Conservation (phyloP, 2,113 vertebrate genomes). For the Collichthys lucidus region DNA sequence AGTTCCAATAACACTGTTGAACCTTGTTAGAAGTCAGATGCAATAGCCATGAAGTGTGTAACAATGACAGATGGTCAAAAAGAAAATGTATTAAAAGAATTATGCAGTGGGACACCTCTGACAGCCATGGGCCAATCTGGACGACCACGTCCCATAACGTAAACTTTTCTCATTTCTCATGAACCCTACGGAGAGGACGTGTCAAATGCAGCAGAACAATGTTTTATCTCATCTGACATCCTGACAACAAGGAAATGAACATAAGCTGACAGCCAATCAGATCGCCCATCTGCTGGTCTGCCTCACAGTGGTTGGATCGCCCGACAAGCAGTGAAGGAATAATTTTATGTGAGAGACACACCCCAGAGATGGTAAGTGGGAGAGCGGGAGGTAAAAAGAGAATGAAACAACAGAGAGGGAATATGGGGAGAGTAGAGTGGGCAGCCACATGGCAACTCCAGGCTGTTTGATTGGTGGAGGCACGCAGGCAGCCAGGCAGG, state of each 20-base stretch:
- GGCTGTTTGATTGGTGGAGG: slow-evolving; percentile 72
- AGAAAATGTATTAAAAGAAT: slow-evolving; percentile 5
- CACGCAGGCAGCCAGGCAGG: slow-evolving; percentile 74
- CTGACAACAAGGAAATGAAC: slow-evolving; percentile 78
- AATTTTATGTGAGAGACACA: slow-evolving; percentile 62
- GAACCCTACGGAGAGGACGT: slow-evolving; percentile 60
- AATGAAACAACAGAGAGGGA: slow-evolving; percentile 7
- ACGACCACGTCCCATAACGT: slow-evolving; percentile 47
- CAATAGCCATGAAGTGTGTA: background rate
- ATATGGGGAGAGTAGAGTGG: slow-evolving; percentile 30
- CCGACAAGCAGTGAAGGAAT: slow-evolving; percentile 58
- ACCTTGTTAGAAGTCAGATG: background rate
- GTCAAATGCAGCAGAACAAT: slow-evolving; percentile 69
- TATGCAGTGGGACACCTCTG: slow-evolving; percentile 33
- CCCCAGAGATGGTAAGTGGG: slow-evolving; percentile 52
- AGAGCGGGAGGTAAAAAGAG: slow-evolving; percentile 14
- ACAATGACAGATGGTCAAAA: slow-evolving; percentile 26
- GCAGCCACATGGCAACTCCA: slow-evolving; percentile 53
- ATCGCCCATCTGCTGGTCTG: slow-evolving; percentile 75
- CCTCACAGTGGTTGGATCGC: slow-evolving; percentile 63
- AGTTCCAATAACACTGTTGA: background rate
- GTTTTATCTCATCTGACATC: slow-evolving; percentile 76
- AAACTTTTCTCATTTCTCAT: slow-evolving; percentile 69
- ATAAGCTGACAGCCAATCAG: slow-evolving; percentile 79
- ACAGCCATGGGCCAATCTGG: slow-evolving; percentile 48